Percentiles rank a stretch among this genome's conserved stretches.
These are phyloP conservation scores for Stenotaenia linearis DNA, from an alignment of 2,888 invertebrate species.

Conservation along the genomic window DNA sequence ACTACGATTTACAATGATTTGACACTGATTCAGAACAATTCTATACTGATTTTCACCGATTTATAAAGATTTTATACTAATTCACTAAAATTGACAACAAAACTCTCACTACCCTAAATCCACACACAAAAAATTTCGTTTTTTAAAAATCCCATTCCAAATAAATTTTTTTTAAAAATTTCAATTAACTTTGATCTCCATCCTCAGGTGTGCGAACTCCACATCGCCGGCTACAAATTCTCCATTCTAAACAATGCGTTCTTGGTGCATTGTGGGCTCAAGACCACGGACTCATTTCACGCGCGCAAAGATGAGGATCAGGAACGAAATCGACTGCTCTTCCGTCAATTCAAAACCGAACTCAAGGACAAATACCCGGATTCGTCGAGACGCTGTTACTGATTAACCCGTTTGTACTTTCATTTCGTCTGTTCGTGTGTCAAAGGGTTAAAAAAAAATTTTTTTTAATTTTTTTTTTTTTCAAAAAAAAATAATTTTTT, in stretches of 20 bases:
- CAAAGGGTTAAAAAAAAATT: no score
- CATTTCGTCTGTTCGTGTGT: not conserved
- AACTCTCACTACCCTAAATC: no score
- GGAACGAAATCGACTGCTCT: slow-evolving; percentile 51
- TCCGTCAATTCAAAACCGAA: slow-evolving; percentile 53
- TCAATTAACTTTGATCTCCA: no score
- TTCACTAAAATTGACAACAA: no score
- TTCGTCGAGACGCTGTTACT: slow-evolving; percentile 50
- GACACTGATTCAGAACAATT: no score
- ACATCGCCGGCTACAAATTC: slow-evolving; percentile 54
- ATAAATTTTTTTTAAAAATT: no score
- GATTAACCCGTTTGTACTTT: not conserved
- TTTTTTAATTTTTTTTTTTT: not conserved
- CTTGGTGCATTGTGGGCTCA: slow-evolving; percentile 54
- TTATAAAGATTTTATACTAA: no score
- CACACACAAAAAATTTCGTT: no score
- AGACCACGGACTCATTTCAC: slow-evolving; percentile 50
- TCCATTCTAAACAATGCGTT: slow-evolving; percentile 54
- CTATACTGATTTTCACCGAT: no score
- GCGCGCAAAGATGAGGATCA: slow-evolving; percentile 50
- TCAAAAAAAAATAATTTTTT: no score
- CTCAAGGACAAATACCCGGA: slow-evolving; percentile 53
- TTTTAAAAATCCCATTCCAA: no score
- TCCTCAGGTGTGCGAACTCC: slow-evolving; percentile 56
- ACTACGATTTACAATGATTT: no score